Percentiles rank a stretch among this genome's conserved stretches.
These are phyloP conservation scores for Peromyscus nudipes DNA, from an alignment of 2,797 vertebrate species.

Conservation along the genomic window DNA sequence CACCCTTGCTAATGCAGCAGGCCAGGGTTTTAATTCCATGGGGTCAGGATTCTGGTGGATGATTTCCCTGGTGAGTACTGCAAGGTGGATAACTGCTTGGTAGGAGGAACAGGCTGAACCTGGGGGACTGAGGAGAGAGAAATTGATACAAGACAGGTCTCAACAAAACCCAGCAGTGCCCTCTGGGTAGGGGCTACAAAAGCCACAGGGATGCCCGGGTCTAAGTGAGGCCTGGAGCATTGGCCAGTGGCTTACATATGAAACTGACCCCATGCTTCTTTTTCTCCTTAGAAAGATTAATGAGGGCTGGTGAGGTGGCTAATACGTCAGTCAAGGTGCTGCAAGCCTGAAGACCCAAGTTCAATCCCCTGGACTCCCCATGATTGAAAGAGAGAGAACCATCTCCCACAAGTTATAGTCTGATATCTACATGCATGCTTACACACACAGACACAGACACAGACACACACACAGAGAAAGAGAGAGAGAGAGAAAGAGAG, in stretches of 20 bases:
- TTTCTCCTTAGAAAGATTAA: background rate
- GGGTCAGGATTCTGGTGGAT: conserved; percentile 35
- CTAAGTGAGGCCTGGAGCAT: background rate
- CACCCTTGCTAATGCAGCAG: conserved; percentile 67
- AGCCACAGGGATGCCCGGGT: background rate
- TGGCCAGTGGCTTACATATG: background rate
- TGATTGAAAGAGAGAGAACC: background rate
- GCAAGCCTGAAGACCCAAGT: background rate
- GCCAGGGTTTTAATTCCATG: conserved; percentile 72
- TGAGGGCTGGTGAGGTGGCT: background rate
- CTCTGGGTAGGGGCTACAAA: background rate
- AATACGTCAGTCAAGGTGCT: background rate
- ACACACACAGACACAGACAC: no score
- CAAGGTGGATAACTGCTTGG: background rate
- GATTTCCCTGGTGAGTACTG: background rate
- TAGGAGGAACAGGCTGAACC: background rate
- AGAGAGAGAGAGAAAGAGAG: no score
- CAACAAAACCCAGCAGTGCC: background rate
- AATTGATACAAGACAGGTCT: background rate
- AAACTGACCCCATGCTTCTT: background rate
- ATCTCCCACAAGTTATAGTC: background rate
- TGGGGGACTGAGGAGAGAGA: background rate
- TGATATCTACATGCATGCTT: background rate
- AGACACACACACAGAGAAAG: background rate
- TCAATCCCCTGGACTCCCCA: background rate